phyloP scores from a whole-genome alignment of 2,113 vertebrate genomes.

The Desmodus rotundus region DNA sequence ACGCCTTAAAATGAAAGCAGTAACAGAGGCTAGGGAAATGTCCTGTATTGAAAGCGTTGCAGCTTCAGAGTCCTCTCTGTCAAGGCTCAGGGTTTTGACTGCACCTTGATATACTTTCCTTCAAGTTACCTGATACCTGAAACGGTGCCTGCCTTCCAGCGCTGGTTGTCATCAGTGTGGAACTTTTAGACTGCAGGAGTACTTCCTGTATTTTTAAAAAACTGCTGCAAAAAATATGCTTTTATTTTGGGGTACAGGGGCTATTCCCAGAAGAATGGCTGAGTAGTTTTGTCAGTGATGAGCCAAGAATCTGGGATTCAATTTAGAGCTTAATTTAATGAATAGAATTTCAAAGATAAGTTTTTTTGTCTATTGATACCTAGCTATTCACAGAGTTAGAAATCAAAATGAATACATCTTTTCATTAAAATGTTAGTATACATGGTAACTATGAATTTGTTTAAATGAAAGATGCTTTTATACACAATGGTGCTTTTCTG shows the following conservation, averaged over 20 bases:
- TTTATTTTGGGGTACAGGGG: neutral
- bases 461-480: slow-evolving; percentile 66
- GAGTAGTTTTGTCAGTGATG: neutral
- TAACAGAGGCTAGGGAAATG: neutral
- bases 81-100: neutral
- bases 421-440: slow-evolving; percentile 61
- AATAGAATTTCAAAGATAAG: neutral
- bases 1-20: neutral
- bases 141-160: neutral
- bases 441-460: slow-evolving; percentile 60
- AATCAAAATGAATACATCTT: slow-evolving; percentile 47
- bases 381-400: slow-evolving; percentile 32
- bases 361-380: slow-evolving; percentile 11
- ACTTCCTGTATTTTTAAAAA: neutral
- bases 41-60: neutral
- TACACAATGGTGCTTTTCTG: slow-evolving; percentile 62
- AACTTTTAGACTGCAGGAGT: neutral
- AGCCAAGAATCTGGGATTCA: neutral
- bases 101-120: neutral
- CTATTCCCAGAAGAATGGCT: neutral
- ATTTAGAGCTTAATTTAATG: slow-evolving; percentile 2
- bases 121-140: neutral
- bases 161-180: neutral
- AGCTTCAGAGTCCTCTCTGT: neutral
- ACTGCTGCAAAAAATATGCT: neutral